Base-by-base conservation (phyloP, 2,888 invertebrate species). In the Erebia aethiops region DNA sequence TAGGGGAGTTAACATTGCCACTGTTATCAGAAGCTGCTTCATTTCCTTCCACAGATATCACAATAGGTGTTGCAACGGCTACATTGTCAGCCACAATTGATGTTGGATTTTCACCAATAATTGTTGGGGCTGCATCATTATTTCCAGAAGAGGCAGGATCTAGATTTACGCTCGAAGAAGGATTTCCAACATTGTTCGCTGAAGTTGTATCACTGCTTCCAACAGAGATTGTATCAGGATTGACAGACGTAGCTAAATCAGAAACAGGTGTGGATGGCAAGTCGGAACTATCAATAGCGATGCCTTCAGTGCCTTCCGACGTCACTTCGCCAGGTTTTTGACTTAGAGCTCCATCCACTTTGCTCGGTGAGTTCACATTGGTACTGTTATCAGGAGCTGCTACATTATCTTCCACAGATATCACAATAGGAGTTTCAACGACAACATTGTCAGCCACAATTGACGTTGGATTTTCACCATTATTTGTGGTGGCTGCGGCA, bases 381-480 rank as follows among this genome's bases (percentile, higher is more conserved):
- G 49, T 13, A 49, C 13, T 49, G 14, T 49, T 49, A 49, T 13
- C 49, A 49, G 49, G 13, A 49, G 49, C 14, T 2, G 49, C 49
- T 49, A 2, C 49, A 49, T 49, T 49, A 13, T 13, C 49, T 13
- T 49, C 49, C 49, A 13, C 10, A 13, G 49, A 49, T 13, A 49
- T 52, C 52, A 52, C 52, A 52, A 8, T 16, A 52, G 16, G n/a
- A 7, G n/a, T 52, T n/a, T n/a, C 2, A 52, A 14, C n/a, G 5
- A 0, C 43, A 13, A n/a, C 26, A 43, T 41, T 16, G 10, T 61
- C 57, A 21, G 13, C 57, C 14, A 26, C 26, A 26, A 26, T 57
- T 57, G 57, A n/a, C 11, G 60, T 51, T 63, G 62, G 49, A 49
- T 63, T 26, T 21, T 14, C 62, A 21, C 14, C 18, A 16, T 21